A percentile compares a stretch with the other conserved stretches of the same genome.
These are phyloP conservation scores for Schizothorax lantsangensis DNA, from an alignment of 2,797 vertebrate genomes.

Conservation along the genomic window DNA sequence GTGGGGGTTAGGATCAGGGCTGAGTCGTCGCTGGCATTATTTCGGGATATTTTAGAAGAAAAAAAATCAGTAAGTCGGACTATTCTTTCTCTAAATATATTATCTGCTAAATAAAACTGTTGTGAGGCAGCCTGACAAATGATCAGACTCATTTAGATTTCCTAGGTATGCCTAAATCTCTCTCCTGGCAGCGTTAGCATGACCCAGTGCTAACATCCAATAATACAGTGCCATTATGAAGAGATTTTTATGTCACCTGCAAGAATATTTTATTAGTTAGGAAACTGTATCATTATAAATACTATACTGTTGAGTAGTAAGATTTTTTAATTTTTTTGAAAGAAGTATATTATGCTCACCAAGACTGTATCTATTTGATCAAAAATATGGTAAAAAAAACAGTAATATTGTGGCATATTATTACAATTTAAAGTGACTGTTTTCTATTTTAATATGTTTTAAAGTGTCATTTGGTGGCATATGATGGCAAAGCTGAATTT, in stretches of 20 bases:
- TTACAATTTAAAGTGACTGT: not conserved
- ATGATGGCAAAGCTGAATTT: not conserved
- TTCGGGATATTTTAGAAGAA: not conserved
- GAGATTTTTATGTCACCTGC: slow-evolving; percentile 3
- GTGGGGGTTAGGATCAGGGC: not conserved
- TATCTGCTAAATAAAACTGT: not conserved
- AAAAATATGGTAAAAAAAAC: not conserved
- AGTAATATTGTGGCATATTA: not conserved
- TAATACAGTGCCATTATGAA: slow-evolving; percentile 3
- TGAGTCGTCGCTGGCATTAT: not conserved
- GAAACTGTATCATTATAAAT: not conserved
- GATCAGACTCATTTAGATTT: slow-evolving; percentile 10
- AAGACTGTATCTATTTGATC: not conserved
- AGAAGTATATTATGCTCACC: not conserved
- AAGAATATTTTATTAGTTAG: slow-evolving; percentile 2
- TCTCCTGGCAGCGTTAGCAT: not conserved
- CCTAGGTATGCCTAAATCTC: not conserved
- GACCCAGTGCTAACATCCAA: slow-evolving; percentile 22
- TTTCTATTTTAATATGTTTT: not conserved
- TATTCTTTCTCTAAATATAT: slow-evolving; percentile 44
- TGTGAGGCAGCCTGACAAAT: not conserved
- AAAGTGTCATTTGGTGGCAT: not conserved
- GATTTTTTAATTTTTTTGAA: not conserved
- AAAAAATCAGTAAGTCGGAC: slow-evolving; percentile 16
- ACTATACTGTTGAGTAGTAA: not conserved